Conservation (phyloP, 2,113 vertebrate genomes). For the Macrotus californicus region DNA sequence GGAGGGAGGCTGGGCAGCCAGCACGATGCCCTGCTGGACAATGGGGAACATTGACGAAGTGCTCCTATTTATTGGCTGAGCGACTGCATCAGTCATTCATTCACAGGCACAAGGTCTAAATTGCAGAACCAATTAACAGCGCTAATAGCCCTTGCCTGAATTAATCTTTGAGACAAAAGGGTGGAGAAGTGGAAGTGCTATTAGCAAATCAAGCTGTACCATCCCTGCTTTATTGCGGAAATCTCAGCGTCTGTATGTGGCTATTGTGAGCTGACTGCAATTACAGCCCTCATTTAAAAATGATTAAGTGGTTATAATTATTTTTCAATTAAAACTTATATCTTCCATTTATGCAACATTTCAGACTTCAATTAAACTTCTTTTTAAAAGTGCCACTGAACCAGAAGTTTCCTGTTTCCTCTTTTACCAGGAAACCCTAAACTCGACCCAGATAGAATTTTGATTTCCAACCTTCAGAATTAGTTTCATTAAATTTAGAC, state of each 20-base stretch:
- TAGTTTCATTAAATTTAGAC: not conserved
- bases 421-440: conserved; percentile 56
- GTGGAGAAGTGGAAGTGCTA: conserved; percentile 94
- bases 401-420: conserved; percentile 73
- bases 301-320: conserved; percentile 99
- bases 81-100: conserved; percentile 96
- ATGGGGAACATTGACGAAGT: conserved; percentile 92
- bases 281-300: conserved; percentile 96
- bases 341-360: conserved; percentile 89
- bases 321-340: conserved; percentile 99
- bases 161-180: conserved; percentile 99
- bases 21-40: conserved; percentile 85
- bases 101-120: conserved; percentile 98
- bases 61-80: conserved; percentile 91
- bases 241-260: conserved; percentile 91
- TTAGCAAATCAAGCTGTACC: conserved; percentile 95
- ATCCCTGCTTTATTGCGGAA: conserved; percentile 96
- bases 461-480: conserved; percentile 53
- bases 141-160: conserved; percentile 99
- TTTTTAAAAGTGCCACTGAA: conserved; percentile 74
- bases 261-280: conserved; percentile 97
- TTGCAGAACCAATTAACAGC: conserved; percentile 99
- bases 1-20: conserved; percentile 16
- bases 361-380: conserved; percentile 85
- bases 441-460: conserved; percentile 52